phyloP scores from a whole-genome alignment of 1,140 invertebrate genomes.

The Gryon sp. region DNA sequence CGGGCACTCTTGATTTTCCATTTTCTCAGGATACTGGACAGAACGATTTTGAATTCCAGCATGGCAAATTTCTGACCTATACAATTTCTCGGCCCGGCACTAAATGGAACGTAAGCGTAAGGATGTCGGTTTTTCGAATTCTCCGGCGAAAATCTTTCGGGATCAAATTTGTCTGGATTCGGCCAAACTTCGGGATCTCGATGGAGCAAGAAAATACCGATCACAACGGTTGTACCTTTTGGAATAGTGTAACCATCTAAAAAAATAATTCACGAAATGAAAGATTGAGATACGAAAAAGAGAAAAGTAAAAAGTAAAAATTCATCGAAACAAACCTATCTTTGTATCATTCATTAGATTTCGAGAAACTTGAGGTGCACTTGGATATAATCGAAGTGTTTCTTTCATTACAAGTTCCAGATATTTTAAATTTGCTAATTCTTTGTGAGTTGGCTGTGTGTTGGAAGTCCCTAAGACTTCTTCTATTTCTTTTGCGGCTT shows the following conservation, averaged over 20 bases:
- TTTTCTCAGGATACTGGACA: conserved; percentile 79
- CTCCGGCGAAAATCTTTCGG: conserved; percentile 82
- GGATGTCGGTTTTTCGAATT: conserved; percentile 73
- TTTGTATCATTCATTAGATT: conserved; percentile 80
- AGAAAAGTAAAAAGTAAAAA: too few species aligned
- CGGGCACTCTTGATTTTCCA: conserved; percentile 79
- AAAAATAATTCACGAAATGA: conserved; percentile 14
- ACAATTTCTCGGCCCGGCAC: conserved; percentile 82
- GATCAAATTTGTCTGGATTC: conserved; percentile 83
- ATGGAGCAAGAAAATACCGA: conserved; percentile 82
- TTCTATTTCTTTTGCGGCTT: conserved; percentile 82
- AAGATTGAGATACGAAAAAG: too few species aligned
- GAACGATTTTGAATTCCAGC: conserved; percentile 80
- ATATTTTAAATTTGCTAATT: conserved; percentile 81
- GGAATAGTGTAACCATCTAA: conserved; percentile 57
- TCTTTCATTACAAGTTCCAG: conserved; percentile 84
- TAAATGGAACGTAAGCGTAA: conserved; percentile 81
- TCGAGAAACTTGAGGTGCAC: conserved; percentile 82
- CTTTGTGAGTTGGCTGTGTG: conserved; percentile 72
- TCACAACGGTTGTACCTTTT: conserved; percentile 73
- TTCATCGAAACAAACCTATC: conserved; percentile 80
- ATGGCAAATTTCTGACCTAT: conserved; percentile 82
- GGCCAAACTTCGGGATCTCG: conserved; percentile 80
- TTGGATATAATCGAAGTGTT: conserved; percentile 82
- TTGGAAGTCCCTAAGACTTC: conserved; percentile 79